phyloP scores from a whole-genome alignment of 2,113 vertebrate genomes.

The Platysteira castanea region DNA sequence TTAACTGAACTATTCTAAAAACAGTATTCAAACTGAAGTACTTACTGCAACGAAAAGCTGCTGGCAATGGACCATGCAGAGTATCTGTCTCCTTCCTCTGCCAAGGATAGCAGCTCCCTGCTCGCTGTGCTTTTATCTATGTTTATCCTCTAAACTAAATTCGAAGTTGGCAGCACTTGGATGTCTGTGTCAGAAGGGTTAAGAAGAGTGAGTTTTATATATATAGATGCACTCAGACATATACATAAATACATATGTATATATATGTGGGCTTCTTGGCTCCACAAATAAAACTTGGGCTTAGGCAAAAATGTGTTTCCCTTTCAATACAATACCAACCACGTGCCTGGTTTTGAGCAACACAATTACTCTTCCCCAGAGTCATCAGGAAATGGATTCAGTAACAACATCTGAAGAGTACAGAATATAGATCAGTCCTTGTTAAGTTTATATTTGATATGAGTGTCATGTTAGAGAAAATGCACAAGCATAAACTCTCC shows the following conservation, averaged over 20 bases:
- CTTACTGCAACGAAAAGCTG: background rate
- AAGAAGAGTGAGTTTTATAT: background rate
- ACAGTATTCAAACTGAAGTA: background rate
- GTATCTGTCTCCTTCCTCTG: background rate
- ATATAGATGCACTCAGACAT: background rate
- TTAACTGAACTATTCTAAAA: background rate
- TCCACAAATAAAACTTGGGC: background rate
- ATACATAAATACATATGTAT: background rate
- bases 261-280: background rate
- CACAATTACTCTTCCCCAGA: background rate
- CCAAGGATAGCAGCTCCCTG: background rate
- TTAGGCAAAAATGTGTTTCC: background rate
- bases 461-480: background rate
- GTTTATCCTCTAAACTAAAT: constrained; percentile 44
- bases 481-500: background rate
- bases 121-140: constrained; percentile 42
- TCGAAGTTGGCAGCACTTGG: background rate
- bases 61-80: background rate
- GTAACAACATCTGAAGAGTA: background rate
- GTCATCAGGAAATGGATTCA: background rate
- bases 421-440: constrained; percentile 10
- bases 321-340: background rate
- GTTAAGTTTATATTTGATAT: constrained; percentile 7
- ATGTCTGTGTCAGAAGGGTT: background rate
- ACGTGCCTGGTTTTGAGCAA: background rate